Evolutionary conservation across 2,113 vertebrate genomes (phyloP), one percentile per base, ranked within the genome.

Genomic region (Lagopus muta): DNA sequence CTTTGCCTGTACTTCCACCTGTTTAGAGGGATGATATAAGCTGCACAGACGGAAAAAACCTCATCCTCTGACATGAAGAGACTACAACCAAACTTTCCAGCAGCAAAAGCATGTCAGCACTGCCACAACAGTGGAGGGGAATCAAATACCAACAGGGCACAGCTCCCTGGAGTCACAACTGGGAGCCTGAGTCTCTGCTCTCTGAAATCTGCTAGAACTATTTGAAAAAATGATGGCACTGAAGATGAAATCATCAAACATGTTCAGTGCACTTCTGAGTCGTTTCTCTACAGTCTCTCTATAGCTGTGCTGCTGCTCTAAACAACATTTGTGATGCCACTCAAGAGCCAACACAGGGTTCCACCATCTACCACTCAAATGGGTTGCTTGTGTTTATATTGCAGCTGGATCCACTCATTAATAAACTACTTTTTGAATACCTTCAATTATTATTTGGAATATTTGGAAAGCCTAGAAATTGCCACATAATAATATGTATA

Each of bases 1-100:
- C 10, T 62, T 16, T 3, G 5, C 32, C 32, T 60, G 32, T 60
- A 60, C 43, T 60, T 73, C 24, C 48, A 86, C 48, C 50, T 90
- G n/a, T 40, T 62, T 34, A 45, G 27, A 80, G 45, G 76, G 13
- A 7, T 45, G 69, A 34, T 71, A 57, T 13, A 71, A 72, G 38
- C 66, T 32, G 1, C 0, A 6, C 22, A 58, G 74, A 62, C 52
- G 61, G 40, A 52, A 30, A 61, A 79, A 62, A 38, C 6, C 16
- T 36, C 0, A 0, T 7, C 27, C 1, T 7, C 17, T 30, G 1
- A 27, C 22, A 47, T 3, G 10, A 36, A 5, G 2, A 40, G 58
- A 30, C 80, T n/a, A 13, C 5, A 22, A 64, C 2, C 1, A 2
- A 22, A 43, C 36, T 16, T 52, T 25, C 10, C 4, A 2, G 18